Evolutionary conservation across 2,888 invertebrate species (phyloP), one percentile per base, ranked within the genome.

Genomic region (Rugalucina vietnamica): DNA sequence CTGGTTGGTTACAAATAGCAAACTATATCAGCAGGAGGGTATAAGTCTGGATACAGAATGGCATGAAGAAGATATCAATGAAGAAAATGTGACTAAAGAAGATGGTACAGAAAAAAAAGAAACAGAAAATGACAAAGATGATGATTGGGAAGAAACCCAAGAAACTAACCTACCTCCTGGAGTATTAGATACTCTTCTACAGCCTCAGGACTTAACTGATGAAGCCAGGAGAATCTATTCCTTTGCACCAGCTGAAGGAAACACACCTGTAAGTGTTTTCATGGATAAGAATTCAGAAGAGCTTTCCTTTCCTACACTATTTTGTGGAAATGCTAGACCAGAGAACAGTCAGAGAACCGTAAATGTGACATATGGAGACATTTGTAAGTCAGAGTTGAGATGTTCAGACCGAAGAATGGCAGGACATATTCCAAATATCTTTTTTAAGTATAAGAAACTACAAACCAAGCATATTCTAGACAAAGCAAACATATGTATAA

Each of bases 241-340:
- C n/a, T n/a, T n/a, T n/a, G n/a, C n/a, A n/a, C n/a, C n/a, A n/a
- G n/a, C n/a, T n/a, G n/a, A 89, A 78, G 75, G 81, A n/a, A 81
- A 60, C 37, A 29, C 21, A 34, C 88, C 85, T 29, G 49, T 89
- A 1, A 86, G 88, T 76, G 71, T 89, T n/a, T 88, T 88, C 76
- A 5, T 76, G 29, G 75, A 83, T 3, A 75, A 79, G 79, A 24
- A 82, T 29, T 5, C 81, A 18, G 85, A 85, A 84, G 83, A 84
- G 21, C 50, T 85, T 29, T 37, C 86, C 32, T 87, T 86, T 76
- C 88, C 86, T 21, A 69, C 49, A 12, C 77, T 88, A 21, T 88
- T 86, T 70, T 82, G 81, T 82, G 85, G 86, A 10, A 27, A 85
- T 49, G 5, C 29, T 27, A 77, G 86, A 10, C 76, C 73, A 54